phyloP scores from a whole-genome alignment of 2,888 invertebrate genomes.

The Bugulina stolonifera region DNA sequence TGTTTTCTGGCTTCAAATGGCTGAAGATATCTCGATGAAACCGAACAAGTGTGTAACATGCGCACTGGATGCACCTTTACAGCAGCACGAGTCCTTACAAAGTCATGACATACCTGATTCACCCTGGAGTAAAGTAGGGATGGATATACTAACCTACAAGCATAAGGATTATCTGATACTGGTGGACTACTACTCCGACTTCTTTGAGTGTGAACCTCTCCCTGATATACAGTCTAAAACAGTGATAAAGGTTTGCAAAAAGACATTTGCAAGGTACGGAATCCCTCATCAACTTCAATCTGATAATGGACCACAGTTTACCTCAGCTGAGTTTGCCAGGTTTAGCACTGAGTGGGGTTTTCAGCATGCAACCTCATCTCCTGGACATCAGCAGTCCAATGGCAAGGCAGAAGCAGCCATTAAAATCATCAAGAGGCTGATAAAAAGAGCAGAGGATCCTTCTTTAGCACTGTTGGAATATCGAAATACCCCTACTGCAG shows the following conservation, averaged over 20 bases:
- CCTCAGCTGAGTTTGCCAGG: background rate
- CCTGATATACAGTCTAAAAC: background rate
- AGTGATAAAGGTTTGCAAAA: background rate
- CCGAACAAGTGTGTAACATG: background rate
- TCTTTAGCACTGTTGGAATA: background rate
- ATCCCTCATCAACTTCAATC: background rate
- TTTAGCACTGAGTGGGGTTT: background rate
- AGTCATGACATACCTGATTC: background rate
- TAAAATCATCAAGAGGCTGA: background rate
- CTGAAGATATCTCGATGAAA: background rate
- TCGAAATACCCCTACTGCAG: background rate
- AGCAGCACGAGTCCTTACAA: background rate
- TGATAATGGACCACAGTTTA: background rate
- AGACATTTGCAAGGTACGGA: background rate
- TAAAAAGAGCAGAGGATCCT: background rate
- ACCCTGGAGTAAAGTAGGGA: slow-evolving; percentile 10
- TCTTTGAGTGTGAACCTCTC: background rate
- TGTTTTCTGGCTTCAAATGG: background rate
- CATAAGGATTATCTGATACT: background rate
- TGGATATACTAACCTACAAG: background rate
- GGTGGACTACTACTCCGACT: background rate
- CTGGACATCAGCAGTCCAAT: background rate
- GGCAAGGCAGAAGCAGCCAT: background rate
- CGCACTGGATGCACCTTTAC: background rate
- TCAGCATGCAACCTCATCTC: background rate